Evolutionary conservation across 2,113 vertebrate genomes (phyloP), one percentile per base, ranked within the genome.

Genomic region (Anser brachyrhynchus): DNA sequence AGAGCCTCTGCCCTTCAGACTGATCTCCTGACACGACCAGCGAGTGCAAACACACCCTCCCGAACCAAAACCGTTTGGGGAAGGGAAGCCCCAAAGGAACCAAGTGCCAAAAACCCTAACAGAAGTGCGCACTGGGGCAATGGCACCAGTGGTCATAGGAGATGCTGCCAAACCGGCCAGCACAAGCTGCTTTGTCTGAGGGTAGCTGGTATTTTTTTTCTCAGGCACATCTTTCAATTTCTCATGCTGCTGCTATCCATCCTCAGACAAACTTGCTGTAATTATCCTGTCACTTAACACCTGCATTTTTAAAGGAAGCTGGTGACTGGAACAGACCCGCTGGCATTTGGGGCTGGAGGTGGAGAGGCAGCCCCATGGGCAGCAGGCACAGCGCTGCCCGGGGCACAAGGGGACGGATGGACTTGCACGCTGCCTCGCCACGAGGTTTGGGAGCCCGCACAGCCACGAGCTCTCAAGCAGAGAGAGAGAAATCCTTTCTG

Each of bases 301-400:
- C 62, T 64, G 41, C 28, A 90, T 94, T 95, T 95, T 95, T 89
- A 95, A 96, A 96, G 75, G 44, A 91, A 39, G 16, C 14, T 65
- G 2, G 58, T 35, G 62, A 81, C 59, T 70, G 15, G 89, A 82
- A 64, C 37, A 41, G 37, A 18, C 37, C 62, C 19, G 37, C 62
- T 19, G 62, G 62, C 5, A 10, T 21, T 49, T 21, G 26, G 37
- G 37, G 62, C 37, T 41, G 62, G 37, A 65, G 37, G 37, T 65
- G 37, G 17, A 18, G 37, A 19, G 18, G 39, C 62, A 52, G 51
- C 51, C 51, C 51, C 23, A 12, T 4, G 13, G 51, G 51, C 51
- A 65, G 37, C 39, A 20, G 62, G 62, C 62, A 65, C 39, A 29
- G 19, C 8, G 18, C 59, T 41, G 37, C 37, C 28, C 16, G 11